Evolutionary conservation across 2,113 vertebrate genomes (phyloP).

Genomic region (Catagonus wagneri): DNA sequence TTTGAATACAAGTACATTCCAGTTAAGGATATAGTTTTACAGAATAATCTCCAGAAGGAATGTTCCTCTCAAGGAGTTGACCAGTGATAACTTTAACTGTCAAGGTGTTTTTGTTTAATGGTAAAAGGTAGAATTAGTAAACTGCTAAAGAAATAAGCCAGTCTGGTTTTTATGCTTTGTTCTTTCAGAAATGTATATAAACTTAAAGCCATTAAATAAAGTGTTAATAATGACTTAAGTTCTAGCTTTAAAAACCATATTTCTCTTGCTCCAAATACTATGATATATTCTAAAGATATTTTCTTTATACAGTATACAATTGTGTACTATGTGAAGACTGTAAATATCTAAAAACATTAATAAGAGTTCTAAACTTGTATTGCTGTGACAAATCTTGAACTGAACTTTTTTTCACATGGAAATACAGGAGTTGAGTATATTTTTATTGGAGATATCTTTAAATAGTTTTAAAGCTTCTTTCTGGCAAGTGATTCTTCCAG

Average conservation of each 20-base stretch:
- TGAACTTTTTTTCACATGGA: constrained; percentile 50
- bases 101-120: constrained; percentile 10
- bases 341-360: constrained; percentile 17
- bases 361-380: constrained; percentile 16
- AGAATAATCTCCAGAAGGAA: background rate
- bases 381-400: constrained; percentile 41
- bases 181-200: background rate
- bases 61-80: background rate
- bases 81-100: background rate
- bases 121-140: background rate
- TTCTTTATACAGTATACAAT: background rate
- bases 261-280: background rate
- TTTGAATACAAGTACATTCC: background rate
- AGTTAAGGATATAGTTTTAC: constrained; percentile 3
- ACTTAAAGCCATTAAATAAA: background rate
- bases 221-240: constrained; percentile 5
- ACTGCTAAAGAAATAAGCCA: background rate
- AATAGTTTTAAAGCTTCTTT: background rate
- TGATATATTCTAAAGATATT: constrained; percentile 9
- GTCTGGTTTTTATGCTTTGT: background rate
- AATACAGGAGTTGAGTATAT: background rate
- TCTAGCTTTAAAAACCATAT: constrained; percentile 35
- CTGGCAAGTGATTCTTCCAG: constrained; percentile 36
- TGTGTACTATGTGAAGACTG: background rate
- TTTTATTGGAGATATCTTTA: constrained; percentile 7